Conservation (phyloP, 2,113 vertebrate species). For the Chionodraco myersi region DNA sequence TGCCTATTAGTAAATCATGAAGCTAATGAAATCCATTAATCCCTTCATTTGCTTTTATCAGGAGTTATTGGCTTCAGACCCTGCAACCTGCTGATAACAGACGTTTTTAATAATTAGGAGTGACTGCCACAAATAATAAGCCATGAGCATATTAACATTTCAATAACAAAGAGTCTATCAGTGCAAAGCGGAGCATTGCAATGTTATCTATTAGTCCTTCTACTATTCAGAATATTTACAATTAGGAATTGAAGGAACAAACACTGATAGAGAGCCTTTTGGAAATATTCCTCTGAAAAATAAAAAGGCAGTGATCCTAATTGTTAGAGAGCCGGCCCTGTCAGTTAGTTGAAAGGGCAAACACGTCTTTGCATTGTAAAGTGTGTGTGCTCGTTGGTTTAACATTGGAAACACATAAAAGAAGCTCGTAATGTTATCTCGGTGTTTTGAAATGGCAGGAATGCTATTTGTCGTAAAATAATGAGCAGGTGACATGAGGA, state of each 20-base stretch:
- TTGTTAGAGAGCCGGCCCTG: background rate
- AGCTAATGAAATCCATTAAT: slow-evolving; percentile 47
- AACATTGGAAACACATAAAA: slow-evolving; percentile 14
- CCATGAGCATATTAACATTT: slow-evolving; percentile 30
- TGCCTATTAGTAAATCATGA: slow-evolving; percentile 18
- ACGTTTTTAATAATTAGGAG: slow-evolving; percentile 29
- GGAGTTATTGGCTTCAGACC: slow-evolving; percentile 31
- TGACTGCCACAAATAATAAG: slow-evolving; percentile 31
- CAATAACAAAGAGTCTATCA: slow-evolving; percentile 26
- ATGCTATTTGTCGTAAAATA: slow-evolving; percentile 57
- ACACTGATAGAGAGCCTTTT: slow-evolving; percentile 18
- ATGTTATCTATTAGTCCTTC: background rate
- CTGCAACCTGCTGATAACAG: slow-evolving; percentile 36
- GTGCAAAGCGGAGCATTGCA: slow-evolving; percentile 9
- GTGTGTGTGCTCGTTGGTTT: background rate
- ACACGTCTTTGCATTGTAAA: background rate
- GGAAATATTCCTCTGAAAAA: slow-evolving; percentile 20
- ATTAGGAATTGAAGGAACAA: background rate
- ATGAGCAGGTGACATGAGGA: slow-evolving; percentile 52
- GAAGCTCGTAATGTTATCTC: slow-evolving; percentile 10
- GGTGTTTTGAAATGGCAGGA: slow-evolving; percentile 32
- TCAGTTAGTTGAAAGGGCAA: slow-evolving; percentile 15
- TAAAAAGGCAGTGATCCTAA: background rate
- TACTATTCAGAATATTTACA: slow-evolving; percentile 13
- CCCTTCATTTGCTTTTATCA: slow-evolving; percentile 35